Evolutionary conservation across 2,797 vertebrate species (phyloP).

Genomic region (Sparidentex hasta): DNA sequence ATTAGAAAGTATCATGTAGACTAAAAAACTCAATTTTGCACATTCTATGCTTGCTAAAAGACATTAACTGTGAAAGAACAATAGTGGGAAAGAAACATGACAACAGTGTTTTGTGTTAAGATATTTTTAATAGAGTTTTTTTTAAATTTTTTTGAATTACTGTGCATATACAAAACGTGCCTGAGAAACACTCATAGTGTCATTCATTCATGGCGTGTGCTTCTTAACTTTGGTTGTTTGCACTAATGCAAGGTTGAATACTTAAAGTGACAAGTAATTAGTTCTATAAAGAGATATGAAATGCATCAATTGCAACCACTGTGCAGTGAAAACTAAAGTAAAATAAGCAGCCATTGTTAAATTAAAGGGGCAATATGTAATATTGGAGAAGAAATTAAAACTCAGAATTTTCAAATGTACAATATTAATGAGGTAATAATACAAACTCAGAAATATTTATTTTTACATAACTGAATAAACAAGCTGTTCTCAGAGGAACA

Average conservation of each 20-base stretch:
- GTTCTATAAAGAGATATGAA: neutral
- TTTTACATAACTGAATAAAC: too few species aligned
- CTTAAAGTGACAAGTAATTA: neutral
- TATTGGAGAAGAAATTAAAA: too few species aligned
- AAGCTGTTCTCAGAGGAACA: too few species aligned
- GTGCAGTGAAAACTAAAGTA: slow-evolving; percentile 7
- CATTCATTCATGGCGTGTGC: neutral
- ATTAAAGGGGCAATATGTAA: too few species aligned
- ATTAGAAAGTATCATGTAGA: neutral
- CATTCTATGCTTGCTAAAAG: neutral
- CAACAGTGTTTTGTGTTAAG: neutral
- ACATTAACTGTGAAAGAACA: neutral
- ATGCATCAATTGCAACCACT: neutral
- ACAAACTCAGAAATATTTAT: too few species aligned
- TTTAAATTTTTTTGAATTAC: neutral
- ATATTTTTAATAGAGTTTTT: slow-evolving; percentile 37
- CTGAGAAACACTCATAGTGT: slow-evolving; percentile 7
- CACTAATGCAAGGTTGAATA: neutral
- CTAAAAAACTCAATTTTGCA: neutral
- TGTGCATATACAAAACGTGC: slow-evolving; percentile 4
- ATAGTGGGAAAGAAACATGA: neutral
- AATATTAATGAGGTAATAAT: too few species aligned
- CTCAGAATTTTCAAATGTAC: too few species aligned
- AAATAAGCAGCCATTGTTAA: slow-evolving; percentile 3
- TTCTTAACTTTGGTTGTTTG: slow-evolving; percentile 20